A percentile compares a stretch with the other conserved stretches of the same genome.
These are phyloP conservation scores for Acanthosepion esculentum DNA, from an alignment of 2,888 invertebrate genomes.

Conservation along the genomic window DNA sequence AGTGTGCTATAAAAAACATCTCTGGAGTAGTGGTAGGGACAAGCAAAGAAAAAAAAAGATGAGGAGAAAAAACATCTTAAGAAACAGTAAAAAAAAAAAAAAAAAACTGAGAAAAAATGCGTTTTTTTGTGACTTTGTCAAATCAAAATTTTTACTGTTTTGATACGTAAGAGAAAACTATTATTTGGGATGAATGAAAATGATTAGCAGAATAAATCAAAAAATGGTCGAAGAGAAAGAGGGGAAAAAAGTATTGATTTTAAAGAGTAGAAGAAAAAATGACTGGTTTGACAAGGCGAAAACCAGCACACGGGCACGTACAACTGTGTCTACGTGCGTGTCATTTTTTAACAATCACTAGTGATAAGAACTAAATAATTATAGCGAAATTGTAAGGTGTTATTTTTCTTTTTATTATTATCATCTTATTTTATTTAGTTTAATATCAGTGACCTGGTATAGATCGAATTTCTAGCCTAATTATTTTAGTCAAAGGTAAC, in stretches of 20 bases:
- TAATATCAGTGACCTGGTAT: too few species aligned
- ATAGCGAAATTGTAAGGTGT: too few species aligned
- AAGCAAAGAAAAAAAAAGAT: background rate
- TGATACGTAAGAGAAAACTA: background rate
- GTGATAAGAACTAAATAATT: background rate
- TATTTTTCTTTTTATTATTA: too few species aligned
- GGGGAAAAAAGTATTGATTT: background rate
- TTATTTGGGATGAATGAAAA: background rate
- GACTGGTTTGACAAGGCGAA: background rate
- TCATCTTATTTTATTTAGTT: too few species aligned
- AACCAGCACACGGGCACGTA: too few species aligned
- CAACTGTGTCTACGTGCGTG: background rate
- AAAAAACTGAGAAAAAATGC: background rate
- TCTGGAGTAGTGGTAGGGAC: background rate
- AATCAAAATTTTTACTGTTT: background rate
- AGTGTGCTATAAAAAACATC: constrained; percentile 10
- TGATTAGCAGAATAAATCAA: background rate
- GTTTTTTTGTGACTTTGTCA: too few species aligned
- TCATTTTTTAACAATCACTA: background rate
- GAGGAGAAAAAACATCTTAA: background rate
- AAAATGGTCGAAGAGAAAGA: background rate
- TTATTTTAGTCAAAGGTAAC: too few species aligned
- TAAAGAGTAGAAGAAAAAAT: background rate
- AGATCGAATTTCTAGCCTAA: too few species aligned
- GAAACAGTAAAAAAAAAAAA: too few species aligned